Base-by-base conservation (phyloP, 2,797 vertebrate species). In the Sebastes itinus region DNA sequence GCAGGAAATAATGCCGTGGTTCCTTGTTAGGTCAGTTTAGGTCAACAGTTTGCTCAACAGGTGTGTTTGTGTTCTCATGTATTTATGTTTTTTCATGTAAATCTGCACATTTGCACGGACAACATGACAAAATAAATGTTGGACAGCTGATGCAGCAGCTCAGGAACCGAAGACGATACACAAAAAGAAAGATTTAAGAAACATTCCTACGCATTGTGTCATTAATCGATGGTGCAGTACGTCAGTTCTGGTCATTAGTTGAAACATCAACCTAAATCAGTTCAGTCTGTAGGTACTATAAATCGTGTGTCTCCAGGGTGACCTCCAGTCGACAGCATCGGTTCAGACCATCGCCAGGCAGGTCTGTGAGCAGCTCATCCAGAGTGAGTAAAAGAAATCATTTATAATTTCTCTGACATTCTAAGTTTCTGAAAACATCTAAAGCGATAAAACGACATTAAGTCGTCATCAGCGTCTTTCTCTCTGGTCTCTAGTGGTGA, bases 311-410 rank as follows among this genome's bases (percentile, higher is more conserved):
- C 20, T 74, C 25, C 87, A 99, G 98, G 98, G 98, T 0, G 98
- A 99, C 79, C 93, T 97, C 4, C 98, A 99, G 94, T 98, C 97
- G 0, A 96, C 98, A 0, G 88, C 97, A 1, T 96, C 97, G 16
- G 98, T 99, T 4, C 97, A 98, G 87, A 94, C 94, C 63, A 98
- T 99, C 82, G 98, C 98, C 32, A 94, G 96, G 54, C 97, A 98
- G 94, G 98, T 99, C 77, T 99, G 98, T 77, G 98, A 99, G 84
- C 98, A 99, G 88, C 97, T 99, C 70, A 99, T 99, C 77, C 97
- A 99, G 90, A 97, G 98, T 98, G 88, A 97, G 97, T 95, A 20
- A 2, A 5, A 42, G 0, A 14, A 38, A 14, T 6, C 13, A 38
- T 38, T 14, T 38, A 38, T 2, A 38, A 38, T 38, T 38, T 38